phyloP scores from a whole-genome alignment of 2,888 invertebrate genomes.

The Coremacera marginata region DNA sequence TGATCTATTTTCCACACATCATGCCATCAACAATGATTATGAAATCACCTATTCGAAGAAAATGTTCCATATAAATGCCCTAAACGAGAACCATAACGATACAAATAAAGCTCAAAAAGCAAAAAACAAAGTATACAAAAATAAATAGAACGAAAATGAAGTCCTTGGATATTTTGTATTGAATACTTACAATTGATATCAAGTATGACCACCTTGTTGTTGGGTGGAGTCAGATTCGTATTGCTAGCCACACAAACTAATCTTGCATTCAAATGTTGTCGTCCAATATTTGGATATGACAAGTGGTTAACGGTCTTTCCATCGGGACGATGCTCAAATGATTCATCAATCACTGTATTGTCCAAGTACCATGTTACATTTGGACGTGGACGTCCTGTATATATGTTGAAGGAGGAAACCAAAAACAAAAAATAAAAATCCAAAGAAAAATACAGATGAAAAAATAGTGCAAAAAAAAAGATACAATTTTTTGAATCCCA shows the following conservation, averaged over 20 bases:
- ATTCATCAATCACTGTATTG: slow-evolving; percentile 86
- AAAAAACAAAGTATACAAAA: not conserved
- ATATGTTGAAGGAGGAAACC: slow-evolving; percentile 19
- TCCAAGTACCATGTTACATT: slow-evolving; percentile 88
- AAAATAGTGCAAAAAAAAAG: not conserved
- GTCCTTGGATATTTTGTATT: not conserved
- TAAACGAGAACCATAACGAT: not conserved
- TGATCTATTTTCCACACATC: no score
- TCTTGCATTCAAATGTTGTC: slow-evolving; percentile 85
- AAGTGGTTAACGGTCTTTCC: slow-evolving; percentile 84
- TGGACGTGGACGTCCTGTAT: slow-evolving; percentile 80
- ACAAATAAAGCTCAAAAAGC: not conserved
- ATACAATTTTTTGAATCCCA: not conserved
- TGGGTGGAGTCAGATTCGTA: slow-evolving; percentile 84
- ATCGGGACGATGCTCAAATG: slow-evolving; percentile 78
- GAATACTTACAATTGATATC: slow-evolving; percentile 86
- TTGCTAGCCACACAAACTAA: slow-evolving; percentile 90
- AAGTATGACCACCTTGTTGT: slow-evolving; percentile 82
- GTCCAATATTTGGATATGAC: slow-evolving; percentile 82
- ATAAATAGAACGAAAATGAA: not conserved
- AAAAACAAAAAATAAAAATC: slow-evolving; percentile 17
- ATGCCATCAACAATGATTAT: not conserved
- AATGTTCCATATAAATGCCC: not conserved
- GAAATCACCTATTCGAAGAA: not conserved
- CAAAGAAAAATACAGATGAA: slow-evolving; percentile 26